Evolutionary conservation across 2,797 vertebrate genomes (phyloP), one percentile per base, ranked within the genome.

Genomic region (Phalloptychus januarius): DNA sequence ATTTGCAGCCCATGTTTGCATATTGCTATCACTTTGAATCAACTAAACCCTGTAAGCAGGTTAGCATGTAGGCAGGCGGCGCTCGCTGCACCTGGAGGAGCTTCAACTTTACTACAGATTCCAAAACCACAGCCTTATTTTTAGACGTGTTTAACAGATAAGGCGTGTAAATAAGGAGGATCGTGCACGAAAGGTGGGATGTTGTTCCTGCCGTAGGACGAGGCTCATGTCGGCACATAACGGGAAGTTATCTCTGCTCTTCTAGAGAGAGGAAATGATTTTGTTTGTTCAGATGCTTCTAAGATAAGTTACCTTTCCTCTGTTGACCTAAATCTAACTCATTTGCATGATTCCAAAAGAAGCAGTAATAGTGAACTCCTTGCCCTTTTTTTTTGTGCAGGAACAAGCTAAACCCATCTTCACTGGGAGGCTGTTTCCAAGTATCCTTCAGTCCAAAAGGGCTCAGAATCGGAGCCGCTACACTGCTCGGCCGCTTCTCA

Each of bases 401-500:
- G 86, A 83, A 67, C 88, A 80, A 54, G 10, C 81, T 38, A 54
- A 74, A 25, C 71, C 83, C 8, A 50, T 86, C 69, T 92, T 94
- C 80, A 91, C 85, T 5, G 95, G 95, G 80, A 88, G 76, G n/a
- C 92, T 91, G 28, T 96, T 95, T 89, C 77, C 87, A 87, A 96
- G 95, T 76, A 72, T 94, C 45, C 94, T 96, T 79, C 94, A 91
- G 52, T 81, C 83, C 36, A 58, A 65, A 40, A 81, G 78, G 67
- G 74, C 70, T 65, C 82, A 87, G 54, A 78, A 58, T n/a, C 78
- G 79, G 74, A 75, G 86, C 11, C 90, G 74, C 78, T 96, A 95
- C 88, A 96, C 92, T 7, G 95, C 96, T 0, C 80, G 52, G 3
- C 96, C 96, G 4, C 93, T 95, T 82, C 93, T 97, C 31, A 95